Percentiles rank a stretch among this genome's conserved stretches.
phyloP scores from a whole-genome alignment of 2,113 vertebrate species.

The Smithornis capensis region DNA sequence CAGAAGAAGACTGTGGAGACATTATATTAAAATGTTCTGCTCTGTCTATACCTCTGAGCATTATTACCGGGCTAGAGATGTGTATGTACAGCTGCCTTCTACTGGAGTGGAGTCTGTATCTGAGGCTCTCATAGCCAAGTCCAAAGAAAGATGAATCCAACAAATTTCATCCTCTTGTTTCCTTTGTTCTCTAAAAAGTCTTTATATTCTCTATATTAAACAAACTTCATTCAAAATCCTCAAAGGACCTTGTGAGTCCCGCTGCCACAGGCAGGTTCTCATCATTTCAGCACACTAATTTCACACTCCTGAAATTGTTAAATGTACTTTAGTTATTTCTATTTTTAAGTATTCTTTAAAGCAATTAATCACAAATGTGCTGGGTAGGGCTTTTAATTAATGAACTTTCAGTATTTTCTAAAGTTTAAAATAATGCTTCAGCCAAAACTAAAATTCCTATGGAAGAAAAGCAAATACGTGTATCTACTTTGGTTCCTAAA shows the following conservation, averaged over 20 bases:
- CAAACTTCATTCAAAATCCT: not conserved
- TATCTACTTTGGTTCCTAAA: not conserved
- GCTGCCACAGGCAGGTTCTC: not conserved
- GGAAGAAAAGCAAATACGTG: not conserved
- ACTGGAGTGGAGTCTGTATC: not conserved
- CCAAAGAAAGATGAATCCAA: not conserved
- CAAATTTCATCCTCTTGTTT: not conserved
- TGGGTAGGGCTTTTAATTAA: slow-evolving; percentile 9
- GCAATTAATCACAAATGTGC: slow-evolving; percentile 2
- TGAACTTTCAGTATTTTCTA: not conserved
- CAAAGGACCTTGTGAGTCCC: not conserved
- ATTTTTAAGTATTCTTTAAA: slow-evolving; percentile 30
- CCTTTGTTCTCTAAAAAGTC: not conserved
- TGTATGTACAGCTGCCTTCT: slow-evolving; percentile 9
- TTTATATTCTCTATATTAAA: not conserved
- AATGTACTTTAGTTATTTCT: not conserved
- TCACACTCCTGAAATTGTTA: not conserved
- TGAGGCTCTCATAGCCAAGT: not conserved
- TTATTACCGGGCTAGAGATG: slow-evolving; percentile 11
- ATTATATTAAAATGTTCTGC: slow-evolving; percentile 16
- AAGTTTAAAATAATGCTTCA: slow-evolving; percentile 6
- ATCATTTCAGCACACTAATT: not conserved
- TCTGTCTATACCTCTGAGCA: not conserved
- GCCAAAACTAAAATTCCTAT: not conserved
- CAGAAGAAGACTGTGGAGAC: slow-evolving; percentile 17